Base-by-base conservation (phyloP, 2,888 invertebrate genomes). In the Chloroclystis v-ata region DNA sequence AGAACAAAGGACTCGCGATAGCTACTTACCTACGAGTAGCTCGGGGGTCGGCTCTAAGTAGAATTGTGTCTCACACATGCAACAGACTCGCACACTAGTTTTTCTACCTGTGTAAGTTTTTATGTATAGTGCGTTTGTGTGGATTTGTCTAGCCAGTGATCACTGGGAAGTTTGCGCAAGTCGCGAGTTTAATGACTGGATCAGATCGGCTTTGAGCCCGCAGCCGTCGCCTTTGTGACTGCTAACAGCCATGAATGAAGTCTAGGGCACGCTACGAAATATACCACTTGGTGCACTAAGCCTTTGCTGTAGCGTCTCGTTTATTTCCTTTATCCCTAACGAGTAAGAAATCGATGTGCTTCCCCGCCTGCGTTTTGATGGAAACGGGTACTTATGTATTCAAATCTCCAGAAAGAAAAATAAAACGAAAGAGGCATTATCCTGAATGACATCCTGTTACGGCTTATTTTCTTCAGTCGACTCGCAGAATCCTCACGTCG, bases 1-100 rank as follows among this genome's bases (percentile, higher is more conserved):
- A 88, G 89, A 89, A 89, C 89, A 89, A 89, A 84, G 81, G 88
- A 84, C 73, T 76, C 75, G 80, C 78, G 83, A 82, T 85, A 83
- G 85, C 87, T 86, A 86, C 85, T 86, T 77, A 78, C 79, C 76
- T 83, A 85, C 77, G 72, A 84, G 82, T 83, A 84, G 81, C 84
- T 83, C 72, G 67, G 73, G 81, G 78, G 80, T 78, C 78, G 76
- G 55, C 69, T 74, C 63, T 72, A 74, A 78, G 77, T 75, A 72
- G 72, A 72, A 71, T 67, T 69, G 65, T 67, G 69, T 14, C 81
- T 76, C 77, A 82, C 78, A 78, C 70, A 70, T 68, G 67, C 57
- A 57, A 51, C 62, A 68, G 69, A 47, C 56, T 51, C 52, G 72
- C 79, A 76, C 80, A 77, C 70, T 63, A 49, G 48, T 59, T 67